A percentile compares a stretch with the other conserved stretches of the same genome.
Evolutionary conservation across 2,888 invertebrate genomes (phyloP).

Genomic region (Meiosimyza decipiens): DNA sequence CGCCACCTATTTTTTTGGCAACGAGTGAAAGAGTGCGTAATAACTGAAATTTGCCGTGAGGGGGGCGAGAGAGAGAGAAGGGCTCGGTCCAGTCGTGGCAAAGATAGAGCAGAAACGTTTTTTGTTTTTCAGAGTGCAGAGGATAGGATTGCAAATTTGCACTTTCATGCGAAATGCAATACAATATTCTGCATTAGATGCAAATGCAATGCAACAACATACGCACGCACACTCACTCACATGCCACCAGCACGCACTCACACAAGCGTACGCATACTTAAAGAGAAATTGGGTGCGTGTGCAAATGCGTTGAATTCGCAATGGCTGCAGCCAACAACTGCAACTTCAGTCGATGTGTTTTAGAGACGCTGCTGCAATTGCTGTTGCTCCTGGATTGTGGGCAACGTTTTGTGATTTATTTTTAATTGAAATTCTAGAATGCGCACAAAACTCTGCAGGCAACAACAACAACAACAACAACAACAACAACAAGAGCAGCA

Average conservation of each 20-base stretch:
- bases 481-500: constrained; percentile 3
- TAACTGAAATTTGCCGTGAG: neutral
- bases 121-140: neutral
- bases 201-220: constrained; percentile 18
- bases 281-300: constrained; percentile 27
- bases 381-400: constrained; percentile 41
- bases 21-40: neutral
- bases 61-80: constrained; percentile 15
- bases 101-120: neutral
- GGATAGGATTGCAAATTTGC: constrained; percentile 46
- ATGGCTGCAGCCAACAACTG: neutral
- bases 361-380: neutral
- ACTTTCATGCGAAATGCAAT: constrained; percentile 51
- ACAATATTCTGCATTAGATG: constrained; percentile 46
- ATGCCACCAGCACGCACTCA: neutral
- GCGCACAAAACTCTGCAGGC: constrained; percentile 56
- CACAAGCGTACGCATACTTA: constrained; percentile 5
- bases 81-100: constrained; percentile 21
- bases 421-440: constrained; percentile 67
- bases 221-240: neutral
- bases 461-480: constrained; percentile 7
- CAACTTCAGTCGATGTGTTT: constrained; percentile 23
- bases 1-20: constrained; percentile 29
- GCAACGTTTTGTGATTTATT: constrained; percentile 66
- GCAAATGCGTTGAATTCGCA: constrained; percentile 15